These are phyloP conservation scores for Fulmarus glacialis DNA, from an alignment of 2,113 vertebrate genomes.

Conservation along the genomic window DNA sequence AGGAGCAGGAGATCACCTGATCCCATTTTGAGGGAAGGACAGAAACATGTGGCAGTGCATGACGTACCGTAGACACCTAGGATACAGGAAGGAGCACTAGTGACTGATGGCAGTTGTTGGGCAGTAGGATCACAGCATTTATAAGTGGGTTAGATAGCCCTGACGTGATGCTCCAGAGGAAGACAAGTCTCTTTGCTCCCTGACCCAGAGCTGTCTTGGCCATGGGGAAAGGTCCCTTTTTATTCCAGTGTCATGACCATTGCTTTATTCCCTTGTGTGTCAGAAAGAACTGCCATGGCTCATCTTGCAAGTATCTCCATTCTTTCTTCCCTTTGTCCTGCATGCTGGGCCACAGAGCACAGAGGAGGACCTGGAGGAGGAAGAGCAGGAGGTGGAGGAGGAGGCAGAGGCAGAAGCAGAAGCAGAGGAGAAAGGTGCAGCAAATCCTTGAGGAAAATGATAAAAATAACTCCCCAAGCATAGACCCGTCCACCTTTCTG, in stretches of 20 bases:
- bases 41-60: not conserved
- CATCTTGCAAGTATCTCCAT: conserved; percentile 63
- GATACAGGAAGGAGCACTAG: not conserved
- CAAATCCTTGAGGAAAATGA: conserved; percentile 73
- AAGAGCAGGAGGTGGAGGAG: conserved; percentile 72
- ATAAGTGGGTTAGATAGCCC: not conserved
- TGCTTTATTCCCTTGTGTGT: not conserved
- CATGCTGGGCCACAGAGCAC: conserved; percentile 75
- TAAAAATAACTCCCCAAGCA: conserved; percentile 48
- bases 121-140: not conserved
- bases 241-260: not conserved
- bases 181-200: not conserved
- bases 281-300: not conserved
- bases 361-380: conserved; percentile 74
- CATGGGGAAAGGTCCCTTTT: not conserved
- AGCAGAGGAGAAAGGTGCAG: conserved; percentile 79
- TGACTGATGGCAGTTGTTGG: not conserved
- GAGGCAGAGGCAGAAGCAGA: conserved; percentile 71
- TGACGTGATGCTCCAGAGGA: not conserved
- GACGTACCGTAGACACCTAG: not conserved
- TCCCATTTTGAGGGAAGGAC: not conserved
- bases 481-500: conserved; percentile 67
- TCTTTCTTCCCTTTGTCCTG: conserved; percentile 77
- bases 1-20: not conserved
- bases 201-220: not conserved